Base-by-base conservation (phyloP, 2,113 vertebrate genomes). In the Uria aalge region DNA sequence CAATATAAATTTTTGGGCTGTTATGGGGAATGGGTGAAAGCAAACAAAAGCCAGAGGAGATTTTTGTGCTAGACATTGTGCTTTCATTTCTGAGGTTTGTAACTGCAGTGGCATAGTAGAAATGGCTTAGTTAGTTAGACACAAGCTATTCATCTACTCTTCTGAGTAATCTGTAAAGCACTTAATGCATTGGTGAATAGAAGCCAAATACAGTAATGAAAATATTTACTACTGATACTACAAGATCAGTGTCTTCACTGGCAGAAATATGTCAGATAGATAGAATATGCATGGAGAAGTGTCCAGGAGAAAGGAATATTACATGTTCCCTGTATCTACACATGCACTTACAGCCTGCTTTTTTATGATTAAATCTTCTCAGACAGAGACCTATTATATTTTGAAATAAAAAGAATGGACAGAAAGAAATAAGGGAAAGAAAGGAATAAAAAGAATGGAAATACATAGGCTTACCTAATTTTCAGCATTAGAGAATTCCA, bases 1-100 rank as follows among this genome's bases (percentile, higher is more conserved):
- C 48, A 82, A 73, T 56, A 91, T 62, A 81, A 83, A 95, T 83
- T 34, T 88, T 38, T 67, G 45, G 63, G 62, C 64, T 87, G 26
- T 40, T 93, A 60, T 8, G 19, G 64, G 18, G 18, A 91, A 50
- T 24, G 55, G 50, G 47, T 90, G 24, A 74, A 95, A 90, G 59
- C 63, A 93, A 92, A 88, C 29, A 71, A 77, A 66, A 82, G 55
- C 15, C 17, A 47, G 22, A 80, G 41, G 20, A 83, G 22, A 9
- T 69, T 68, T 93, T 67, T 68, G 16, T 66, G 14, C 36, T 67
- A n/a, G 38, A 73, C 2, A 14, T 57, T 38, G 40, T 60, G 34
- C 38, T n/a, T 45, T 74, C 36, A 0, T 75, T 83, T 91, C 62
- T 62, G 71, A 93, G 29, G 45, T 38, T 18, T 81, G 59, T 43